A percentile compares a stretch with the other conserved stretches of the same genome.
These are phyloP conservation scores for Leptinotarsa tumamoca DNA, from an alignment of 2,888 invertebrate genomes.

Conservation along the genomic window DNA sequence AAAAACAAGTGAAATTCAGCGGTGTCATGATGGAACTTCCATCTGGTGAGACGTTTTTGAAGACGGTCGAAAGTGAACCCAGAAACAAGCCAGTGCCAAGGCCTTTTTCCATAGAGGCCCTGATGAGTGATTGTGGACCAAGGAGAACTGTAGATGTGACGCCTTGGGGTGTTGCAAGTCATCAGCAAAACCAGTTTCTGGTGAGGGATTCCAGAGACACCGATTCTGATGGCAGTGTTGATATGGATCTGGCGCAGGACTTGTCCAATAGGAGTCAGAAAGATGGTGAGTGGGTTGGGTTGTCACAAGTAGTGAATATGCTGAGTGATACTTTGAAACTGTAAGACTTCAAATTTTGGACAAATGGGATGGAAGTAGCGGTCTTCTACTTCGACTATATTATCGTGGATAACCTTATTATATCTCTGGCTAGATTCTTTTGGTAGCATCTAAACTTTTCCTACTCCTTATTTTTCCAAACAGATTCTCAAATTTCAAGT, in stretches of 20 bases:
- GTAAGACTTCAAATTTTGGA: too few species aligned
- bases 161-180: constrained; percentile 51
- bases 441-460: too few species aligned
- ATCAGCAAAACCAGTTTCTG: constrained; percentile 46
- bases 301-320: not conserved
- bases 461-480: too few species aligned
- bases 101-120: constrained; percentile 74
- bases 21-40: constrained; percentile 52
- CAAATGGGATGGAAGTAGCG: too few species aligned
- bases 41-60: constrained; percentile 50
- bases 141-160: constrained; percentile 50
- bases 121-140: constrained; percentile 67
- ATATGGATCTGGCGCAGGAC: constrained; percentile 65
- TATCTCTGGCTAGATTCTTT: too few species aligned
- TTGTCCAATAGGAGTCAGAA: constrained; percentile 62
- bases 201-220: constrained; percentile 56
- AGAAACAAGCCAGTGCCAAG: constrained; percentile 68
- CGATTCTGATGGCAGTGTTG: constrained; percentile 64
- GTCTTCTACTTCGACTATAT: too few species aligned
- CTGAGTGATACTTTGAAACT: not conserved
- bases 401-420: too few species aligned
- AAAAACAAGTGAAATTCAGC: not conserved
- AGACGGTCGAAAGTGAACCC: constrained; percentile 43
- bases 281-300: constrained; percentile 56
- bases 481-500: too few species aligned